Percentiles rank a stretch among this genome's conserved stretches.
Evolutionary conservation across 2,797 vertebrate genomes (phyloP).

Genomic region (Cichlasoma orientale): DNA sequence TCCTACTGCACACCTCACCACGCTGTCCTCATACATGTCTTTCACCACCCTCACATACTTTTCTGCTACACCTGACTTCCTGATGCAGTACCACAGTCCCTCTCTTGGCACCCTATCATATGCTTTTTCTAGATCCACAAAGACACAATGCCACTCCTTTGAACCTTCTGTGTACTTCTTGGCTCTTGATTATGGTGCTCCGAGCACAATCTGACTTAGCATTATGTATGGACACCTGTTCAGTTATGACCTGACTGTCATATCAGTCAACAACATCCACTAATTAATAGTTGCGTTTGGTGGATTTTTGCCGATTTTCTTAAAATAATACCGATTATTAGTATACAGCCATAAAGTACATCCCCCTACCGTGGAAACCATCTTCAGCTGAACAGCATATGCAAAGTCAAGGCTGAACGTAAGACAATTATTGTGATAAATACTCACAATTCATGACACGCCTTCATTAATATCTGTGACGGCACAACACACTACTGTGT

Average conservation of each 20-base stretch:
- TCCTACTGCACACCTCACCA: neutral
- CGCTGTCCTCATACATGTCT: neutral
- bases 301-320: neutral
- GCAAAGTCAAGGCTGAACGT: too few relatives aligned
- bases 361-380: neutral
- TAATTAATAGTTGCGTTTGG: neutral
- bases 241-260: neutral
- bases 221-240: neutral
- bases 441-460: neutral
- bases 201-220: neutral
- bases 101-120: accelerated
- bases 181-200: neutral
- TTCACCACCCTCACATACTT: neutral
- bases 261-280: neutral
- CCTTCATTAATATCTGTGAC: neutral
- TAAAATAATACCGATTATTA: neutral
- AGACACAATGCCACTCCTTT: neutral
- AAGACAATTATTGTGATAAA: neutral
- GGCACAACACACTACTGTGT: neutral
- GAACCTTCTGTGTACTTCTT: accelerated
- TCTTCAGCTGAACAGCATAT: neutral
- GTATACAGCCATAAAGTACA: too few relatives aligned
- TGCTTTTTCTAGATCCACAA: neutral
- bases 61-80: neutral
- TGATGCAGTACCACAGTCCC: neutral